Percentiles rank a stretch among this genome's conserved stretches.
Conservation (phyloP, 2,797 vertebrate genomes). For the Glossophaga mutica region DNA sequence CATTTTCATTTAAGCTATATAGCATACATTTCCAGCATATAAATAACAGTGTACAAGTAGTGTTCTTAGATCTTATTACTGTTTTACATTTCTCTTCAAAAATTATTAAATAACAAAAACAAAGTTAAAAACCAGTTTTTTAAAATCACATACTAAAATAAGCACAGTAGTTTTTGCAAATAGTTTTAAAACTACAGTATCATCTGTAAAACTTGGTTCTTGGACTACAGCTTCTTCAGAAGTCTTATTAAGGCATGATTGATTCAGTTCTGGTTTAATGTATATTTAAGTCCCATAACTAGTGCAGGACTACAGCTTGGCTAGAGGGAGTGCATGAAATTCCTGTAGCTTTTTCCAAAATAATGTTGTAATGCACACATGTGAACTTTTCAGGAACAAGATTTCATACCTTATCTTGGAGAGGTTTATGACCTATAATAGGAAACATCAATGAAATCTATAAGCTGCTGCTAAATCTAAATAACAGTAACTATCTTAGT, state of each 20-base stretch:
- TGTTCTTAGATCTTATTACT: neutral
- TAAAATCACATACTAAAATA: neutral
- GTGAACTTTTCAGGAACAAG: neutral
- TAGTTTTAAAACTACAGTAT: neutral
- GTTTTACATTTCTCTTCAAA: neutral
- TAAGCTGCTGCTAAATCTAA: neutral
- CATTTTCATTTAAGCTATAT: neutral
- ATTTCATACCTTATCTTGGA: neutral
- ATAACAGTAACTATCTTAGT: neutral
- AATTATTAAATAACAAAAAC: neutral
- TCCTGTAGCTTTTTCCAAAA: neutral
- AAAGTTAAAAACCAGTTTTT: neutral
- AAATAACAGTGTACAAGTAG: neutral
- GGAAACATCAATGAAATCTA: neutral
- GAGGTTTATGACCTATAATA: neutral
- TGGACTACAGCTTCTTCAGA: neutral
- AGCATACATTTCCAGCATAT: neutral
- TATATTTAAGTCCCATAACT: neutral
- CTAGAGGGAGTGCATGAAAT: neutral
- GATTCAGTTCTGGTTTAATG: neutral
- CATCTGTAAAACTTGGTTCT: neutral
- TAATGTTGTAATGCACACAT: neutral
- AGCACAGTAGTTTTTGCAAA: neutral
- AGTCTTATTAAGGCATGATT: neutral
- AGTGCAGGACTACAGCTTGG: neutral